A percentile compares a stretch with the other conserved stretches of the same genome.
These are phyloP conservation scores for Bos indicus DNA, from an alignment of 2,113 vertebrate species.

Conservation along the genomic window DNA sequence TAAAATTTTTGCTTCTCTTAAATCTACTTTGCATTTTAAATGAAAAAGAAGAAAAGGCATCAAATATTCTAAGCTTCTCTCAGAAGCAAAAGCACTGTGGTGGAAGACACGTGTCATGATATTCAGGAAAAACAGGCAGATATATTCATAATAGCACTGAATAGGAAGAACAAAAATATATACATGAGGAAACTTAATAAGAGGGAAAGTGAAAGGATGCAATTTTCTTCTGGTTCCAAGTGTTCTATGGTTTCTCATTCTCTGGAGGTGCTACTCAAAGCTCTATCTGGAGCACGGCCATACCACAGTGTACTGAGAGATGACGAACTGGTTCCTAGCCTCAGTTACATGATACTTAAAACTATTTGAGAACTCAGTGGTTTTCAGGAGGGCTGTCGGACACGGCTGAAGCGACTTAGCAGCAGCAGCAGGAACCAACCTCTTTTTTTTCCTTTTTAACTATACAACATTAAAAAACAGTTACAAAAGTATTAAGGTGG, in stretches of 20 bases:
- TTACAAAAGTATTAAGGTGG: background rate
- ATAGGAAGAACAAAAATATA: background rate
- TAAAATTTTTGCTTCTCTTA: conserved; percentile 5
- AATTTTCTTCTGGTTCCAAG: background rate
- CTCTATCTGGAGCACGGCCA: background rate
- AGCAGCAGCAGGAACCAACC: background rate
- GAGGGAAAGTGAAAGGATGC: background rate
- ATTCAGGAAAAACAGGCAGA: background rate
- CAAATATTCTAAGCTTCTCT: background rate
- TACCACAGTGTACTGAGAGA: background rate
- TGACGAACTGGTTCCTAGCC: background rate
- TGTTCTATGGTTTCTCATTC: background rate
- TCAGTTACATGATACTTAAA: background rate
- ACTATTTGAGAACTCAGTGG: background rate
- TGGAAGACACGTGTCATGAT: background rate
- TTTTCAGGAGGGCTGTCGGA: background rate
- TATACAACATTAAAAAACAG: background rate
- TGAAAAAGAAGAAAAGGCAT: background rate
- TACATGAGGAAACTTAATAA: background rate
- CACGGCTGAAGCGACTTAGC: no score
- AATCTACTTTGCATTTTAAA: conserved; percentile 10
- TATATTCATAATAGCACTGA: background rate
- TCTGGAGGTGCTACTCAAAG: background rate
- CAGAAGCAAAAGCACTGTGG: background rate
- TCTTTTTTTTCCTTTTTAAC: background rate